These are phyloP conservation scores for Rhagophthalmus giganteus DNA, from an alignment of 2,888 invertebrate genomes.

Conservation along the genomic window DNA sequence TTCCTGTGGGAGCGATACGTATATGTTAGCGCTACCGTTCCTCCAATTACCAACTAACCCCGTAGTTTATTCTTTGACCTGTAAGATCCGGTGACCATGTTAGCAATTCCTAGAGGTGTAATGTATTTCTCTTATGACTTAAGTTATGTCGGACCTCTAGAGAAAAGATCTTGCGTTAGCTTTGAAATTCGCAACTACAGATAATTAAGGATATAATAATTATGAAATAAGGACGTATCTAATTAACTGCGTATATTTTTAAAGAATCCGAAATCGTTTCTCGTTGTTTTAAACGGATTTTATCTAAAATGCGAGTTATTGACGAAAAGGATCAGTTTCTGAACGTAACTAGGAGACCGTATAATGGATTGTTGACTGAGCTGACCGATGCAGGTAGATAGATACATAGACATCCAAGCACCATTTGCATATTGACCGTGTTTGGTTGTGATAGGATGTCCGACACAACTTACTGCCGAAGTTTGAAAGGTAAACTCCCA, in stretches of 20 bases:
- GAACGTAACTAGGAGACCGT: conserved; percentile 44
- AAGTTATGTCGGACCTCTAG: conserved; percentile 43
- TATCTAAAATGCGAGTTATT: too few species aligned
- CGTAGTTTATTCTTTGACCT: conserved; percentile 51
- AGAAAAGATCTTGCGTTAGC: conserved; percentile 27
- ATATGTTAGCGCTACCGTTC: conserved; percentile 44
- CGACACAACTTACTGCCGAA: conserved; percentile 49
- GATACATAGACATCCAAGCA: conserved; percentile 40
- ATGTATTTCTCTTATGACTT: conserved; percentile 53
- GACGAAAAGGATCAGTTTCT: too few species aligned
- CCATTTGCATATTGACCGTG: conserved; percentile 54
- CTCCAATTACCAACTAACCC: conserved; percentile 48
- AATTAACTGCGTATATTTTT: too few species aligned
- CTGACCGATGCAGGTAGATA: conserved; percentile 55
- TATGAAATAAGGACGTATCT: background rate
- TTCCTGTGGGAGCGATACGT: conserved; percentile 39
- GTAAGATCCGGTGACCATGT: conserved; percentile 51
- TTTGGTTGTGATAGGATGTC: conserved; percentile 54
- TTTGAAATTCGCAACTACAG: conserved; percentile 12
- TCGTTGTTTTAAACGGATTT: too few species aligned
- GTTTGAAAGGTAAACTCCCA: conserved; percentile 50
- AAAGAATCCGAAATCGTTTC: background rate
- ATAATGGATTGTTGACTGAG: conserved; percentile 55
- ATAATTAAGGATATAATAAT: conserved; percentile 21
- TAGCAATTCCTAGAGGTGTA: conserved; percentile 53